Evolutionary conservation across 2,797 vertebrate species (phyloP).

Genomic region (Thripadectes ignobilis): DNA sequence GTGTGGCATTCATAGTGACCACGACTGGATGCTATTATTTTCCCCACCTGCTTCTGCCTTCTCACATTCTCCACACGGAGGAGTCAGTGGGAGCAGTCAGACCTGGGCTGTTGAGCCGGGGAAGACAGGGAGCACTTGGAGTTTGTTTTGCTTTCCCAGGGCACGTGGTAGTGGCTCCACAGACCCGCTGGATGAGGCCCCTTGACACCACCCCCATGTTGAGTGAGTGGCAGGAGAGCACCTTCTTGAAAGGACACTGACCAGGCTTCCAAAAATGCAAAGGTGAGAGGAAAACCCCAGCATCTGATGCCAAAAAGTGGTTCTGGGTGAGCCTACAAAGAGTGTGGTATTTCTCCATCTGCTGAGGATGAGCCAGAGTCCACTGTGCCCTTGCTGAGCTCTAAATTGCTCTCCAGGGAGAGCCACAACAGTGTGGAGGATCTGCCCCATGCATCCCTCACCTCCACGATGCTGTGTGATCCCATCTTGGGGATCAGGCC

Average conservation of each 20-base stretch:
- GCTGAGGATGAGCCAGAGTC: neutral
- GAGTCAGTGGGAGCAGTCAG: neutral
- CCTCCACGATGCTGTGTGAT: accelerated
- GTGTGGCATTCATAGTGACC: conserved; percentile 52
- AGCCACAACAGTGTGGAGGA: neutral
- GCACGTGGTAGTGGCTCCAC: accelerated
- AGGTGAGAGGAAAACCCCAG: neutral
- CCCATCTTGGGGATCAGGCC: neutral
- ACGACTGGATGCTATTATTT: conserved; percentile 40
- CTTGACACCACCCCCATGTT: neutral
- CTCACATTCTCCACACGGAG: neutral
- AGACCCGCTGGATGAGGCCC: neutral
- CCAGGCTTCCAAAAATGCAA: neutral
- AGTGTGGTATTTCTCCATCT: conserved; percentile 40
- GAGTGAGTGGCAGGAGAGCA: accelerated
- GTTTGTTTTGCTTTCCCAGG: neutral
- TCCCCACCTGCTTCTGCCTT: conserved; percentile 47
- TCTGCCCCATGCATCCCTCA: neutral
- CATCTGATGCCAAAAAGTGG: neutral
- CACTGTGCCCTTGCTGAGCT: neutral
- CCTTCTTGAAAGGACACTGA: accelerated
- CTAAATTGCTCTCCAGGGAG: neutral
- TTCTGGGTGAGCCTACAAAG: neutral
- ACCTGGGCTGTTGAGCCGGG: neutral
- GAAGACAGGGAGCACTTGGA: neutral